Evolutionary conservation across 2,113 vertebrate species (phyloP).

Genomic region (Neofelis nebulosa): DNA sequence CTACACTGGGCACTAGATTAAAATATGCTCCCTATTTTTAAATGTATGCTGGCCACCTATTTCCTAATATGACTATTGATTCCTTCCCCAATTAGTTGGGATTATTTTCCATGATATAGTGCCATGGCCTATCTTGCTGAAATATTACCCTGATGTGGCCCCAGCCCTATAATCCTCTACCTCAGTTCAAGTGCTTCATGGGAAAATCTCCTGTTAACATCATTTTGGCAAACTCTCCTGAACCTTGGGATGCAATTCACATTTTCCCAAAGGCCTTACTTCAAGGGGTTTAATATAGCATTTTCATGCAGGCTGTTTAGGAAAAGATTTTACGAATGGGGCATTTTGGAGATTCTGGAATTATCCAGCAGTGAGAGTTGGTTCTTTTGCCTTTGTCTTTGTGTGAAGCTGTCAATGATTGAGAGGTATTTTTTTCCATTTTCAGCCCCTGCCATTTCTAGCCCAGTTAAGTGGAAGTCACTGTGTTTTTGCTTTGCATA

Average conservation of each 20-base stretch:
- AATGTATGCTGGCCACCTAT: neutral
- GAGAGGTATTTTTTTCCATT: neutral
- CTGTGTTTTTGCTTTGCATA: neutral
- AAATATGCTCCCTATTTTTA: neutral
- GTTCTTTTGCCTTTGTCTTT: neutral
- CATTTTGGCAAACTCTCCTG: neutral
- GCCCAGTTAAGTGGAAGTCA: neutral
- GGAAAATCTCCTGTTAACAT: neutral
- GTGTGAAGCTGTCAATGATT: neutral
- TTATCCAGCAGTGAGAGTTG: neutral
- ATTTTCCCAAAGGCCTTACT: neutral
- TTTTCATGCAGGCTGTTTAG: neutral
- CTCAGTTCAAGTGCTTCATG: neutral
- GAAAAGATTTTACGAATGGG: neutral
- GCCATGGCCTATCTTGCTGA: neutral
- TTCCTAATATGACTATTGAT: neutral
- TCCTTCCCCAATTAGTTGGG: neutral
- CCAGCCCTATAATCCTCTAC: neutral
- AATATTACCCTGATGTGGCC: neutral
- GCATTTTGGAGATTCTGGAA: neutral
- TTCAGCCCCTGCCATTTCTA: neutral
- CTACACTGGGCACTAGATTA: neutral
- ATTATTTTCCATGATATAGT: neutral
- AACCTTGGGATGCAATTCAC: neutral
- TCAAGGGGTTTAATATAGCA: neutral